Evolutionary conservation across 1,140 invertebrate genomes (phyloP).

Genomic region (Drosophila guanche): DNA sequence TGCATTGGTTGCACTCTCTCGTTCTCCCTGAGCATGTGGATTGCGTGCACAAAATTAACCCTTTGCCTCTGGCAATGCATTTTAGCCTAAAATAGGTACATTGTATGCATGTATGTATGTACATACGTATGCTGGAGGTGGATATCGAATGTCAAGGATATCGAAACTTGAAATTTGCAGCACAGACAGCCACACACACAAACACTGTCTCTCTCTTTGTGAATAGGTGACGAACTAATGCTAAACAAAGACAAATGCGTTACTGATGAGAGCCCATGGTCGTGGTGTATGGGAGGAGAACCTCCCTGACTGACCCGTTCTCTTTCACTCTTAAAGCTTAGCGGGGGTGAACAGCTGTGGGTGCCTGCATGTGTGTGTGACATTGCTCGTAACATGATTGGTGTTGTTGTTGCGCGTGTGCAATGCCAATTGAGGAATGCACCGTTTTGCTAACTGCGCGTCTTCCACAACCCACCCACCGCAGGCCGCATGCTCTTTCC

Average conservation of each 20-base stretch:
- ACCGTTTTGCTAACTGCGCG: constrained; percentile 28
- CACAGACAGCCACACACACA: not conserved
- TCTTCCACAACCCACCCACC: not conserved
- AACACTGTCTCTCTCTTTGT: constrained; percentile 4
- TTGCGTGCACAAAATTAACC: constrained; percentile 37
- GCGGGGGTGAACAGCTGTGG: constrained; percentile 9
- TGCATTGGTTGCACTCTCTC: constrained; percentile 17
- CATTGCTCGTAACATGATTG: constrained; percentile 52
- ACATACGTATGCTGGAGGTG: no score
- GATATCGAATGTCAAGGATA: no score
- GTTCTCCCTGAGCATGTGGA: not conserved
- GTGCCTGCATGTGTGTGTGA: constrained; percentile 36
- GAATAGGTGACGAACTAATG: constrained; percentile 28
- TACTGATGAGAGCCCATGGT: constrained; percentile 22
- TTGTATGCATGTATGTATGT: not conserved
- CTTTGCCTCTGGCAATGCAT: no score
- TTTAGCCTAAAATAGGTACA: no score
- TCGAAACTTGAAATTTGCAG: not conserved
- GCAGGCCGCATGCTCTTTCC: not conserved
- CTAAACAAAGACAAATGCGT: constrained; percentile 72
- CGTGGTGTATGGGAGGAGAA: constrained; percentile 7
- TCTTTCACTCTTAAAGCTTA: not conserved
- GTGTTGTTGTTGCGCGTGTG: constrained; percentile 65
- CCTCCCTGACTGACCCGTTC: not conserved
- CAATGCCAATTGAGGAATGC: constrained; percentile 73